Evolutionary conservation across 2,113 vertebrate species (phyloP), one percentile per base, ranked within the genome.

Genomic region (Sylvilagus bachmani): DNA sequence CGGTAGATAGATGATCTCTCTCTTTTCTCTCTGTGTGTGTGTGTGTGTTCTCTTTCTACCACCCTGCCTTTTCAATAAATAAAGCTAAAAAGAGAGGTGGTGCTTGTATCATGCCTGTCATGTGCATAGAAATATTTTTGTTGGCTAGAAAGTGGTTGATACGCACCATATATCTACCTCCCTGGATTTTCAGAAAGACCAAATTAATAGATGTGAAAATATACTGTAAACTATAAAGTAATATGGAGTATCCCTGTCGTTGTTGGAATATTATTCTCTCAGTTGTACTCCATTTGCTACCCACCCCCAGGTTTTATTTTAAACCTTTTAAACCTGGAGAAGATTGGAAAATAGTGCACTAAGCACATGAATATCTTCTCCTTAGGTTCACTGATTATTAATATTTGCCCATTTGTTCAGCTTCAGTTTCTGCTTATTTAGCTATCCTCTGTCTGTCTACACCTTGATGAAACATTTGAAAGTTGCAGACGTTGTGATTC

Each of bases 191-290:
- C 53, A 13, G 62, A 92, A 86, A 38, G 38, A 79, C 67, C 89
- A 33, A 10, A 31, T 82, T 89, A 77, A 51, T 70, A 51, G 21
- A 74, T 44, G 10, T 90, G 51, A 90, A 90, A 88, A 81, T 80
- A 44, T 4, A 16, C 58, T 29, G 1, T 44, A 36, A 83, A 66
- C 36, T 49, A 31, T 87, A 51, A 86, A 92, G 70, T 55, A 55
- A 51, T 27, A 44, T 51, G 73, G 84, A 58, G 85, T 17, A 10
- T 44, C 25, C 51, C 89, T 22, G 67, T 71, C 19, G 64, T 58
- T 24, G 51, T 71, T 74, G 21, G 24, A 81, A 73, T 83, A 36
- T n/a, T 66, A 38, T 79, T 82, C 75, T 85, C 67, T 74, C 61
- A 62, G 3, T 13, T 77, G 85, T n/a, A 49, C 25, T 81, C 21